Percentiles rank a stretch among this genome's conserved stretches.
phyloP scores from a whole-genome alignment of 2,888 invertebrate genomes.

The Antheraea assamensis region DNA sequence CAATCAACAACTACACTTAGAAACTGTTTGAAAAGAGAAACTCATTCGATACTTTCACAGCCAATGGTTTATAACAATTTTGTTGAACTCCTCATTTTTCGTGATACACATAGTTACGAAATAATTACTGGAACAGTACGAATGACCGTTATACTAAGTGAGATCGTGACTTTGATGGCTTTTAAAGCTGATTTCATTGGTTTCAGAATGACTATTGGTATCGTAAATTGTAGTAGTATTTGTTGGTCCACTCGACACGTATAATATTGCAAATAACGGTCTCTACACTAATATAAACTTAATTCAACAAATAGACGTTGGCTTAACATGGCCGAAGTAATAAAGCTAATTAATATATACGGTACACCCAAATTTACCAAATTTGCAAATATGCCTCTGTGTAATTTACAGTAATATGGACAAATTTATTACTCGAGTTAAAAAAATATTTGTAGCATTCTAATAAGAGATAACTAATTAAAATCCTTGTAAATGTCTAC shows the following conservation, averaged over 20 bases:
- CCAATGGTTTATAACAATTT: background rate
- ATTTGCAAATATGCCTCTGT: background rate
- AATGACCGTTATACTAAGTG: background rate
- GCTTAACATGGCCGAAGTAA: background rate
- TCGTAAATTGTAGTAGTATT: background rate
- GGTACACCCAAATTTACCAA: background rate
- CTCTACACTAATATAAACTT: background rate
- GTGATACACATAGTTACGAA: background rate
- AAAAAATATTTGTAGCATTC: too few relatives aligned
- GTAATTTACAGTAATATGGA: background rate
- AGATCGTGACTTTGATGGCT: background rate
- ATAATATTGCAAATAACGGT: background rate
- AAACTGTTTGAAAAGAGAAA: slow-evolving; percentile 18
- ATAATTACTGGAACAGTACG: background rate
- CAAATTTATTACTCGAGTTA: background rate
- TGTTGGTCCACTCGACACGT: background rate
- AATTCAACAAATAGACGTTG: background rate
- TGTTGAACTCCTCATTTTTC: background rate
- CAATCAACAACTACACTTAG: background rate
- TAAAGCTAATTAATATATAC: background rate
- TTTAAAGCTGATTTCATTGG: background rate
- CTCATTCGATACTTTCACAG: background rate
- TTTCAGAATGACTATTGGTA: background rate
- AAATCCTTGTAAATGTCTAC: too few relatives aligned
- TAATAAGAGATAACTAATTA: too few relatives aligned